A percentile compares a stretch with the other conserved stretches of the same genome.
phyloP scores from a whole-genome alignment of 2,888 invertebrate species.

The Drosophila kambysellisi region DNA sequence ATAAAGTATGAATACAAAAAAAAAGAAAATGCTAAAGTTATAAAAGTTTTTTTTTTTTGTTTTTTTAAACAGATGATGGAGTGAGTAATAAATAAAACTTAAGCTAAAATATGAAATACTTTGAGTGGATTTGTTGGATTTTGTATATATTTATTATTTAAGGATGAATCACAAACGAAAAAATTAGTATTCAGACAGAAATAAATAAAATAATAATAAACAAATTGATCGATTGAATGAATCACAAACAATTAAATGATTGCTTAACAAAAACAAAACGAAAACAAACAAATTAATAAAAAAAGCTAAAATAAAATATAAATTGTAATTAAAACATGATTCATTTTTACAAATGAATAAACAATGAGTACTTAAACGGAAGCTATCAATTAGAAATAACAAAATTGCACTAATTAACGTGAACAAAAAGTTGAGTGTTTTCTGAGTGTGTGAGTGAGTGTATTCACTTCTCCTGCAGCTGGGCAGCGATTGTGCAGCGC shows the following conservation, averaged over 20 bases:
- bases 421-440: background rate
- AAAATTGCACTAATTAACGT: background rate
- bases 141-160: background rate
- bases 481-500: conserved; percentile 40
- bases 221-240: background rate
- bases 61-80: background rate
- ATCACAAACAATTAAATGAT: background rate
- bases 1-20: background rate
- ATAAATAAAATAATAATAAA: background rate
- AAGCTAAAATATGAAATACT: background rate
- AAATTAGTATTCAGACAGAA: background rate
- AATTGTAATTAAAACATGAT: background rate
- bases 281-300: background rate
- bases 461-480: conserved; percentile 17
- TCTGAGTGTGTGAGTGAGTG: background rate
- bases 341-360: background rate
- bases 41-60: background rate
- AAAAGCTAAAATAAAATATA: background rate
- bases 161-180: background rate
- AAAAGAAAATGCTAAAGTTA: background rate
- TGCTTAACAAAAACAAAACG: background rate
- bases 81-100: background rate
- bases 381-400: background rate
- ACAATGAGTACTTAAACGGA: background rate
- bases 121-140: background rate